Evolutionary conservation across 2,113 vertebrate species (phyloP).

Genomic region (Willisornis vidua): DNA sequence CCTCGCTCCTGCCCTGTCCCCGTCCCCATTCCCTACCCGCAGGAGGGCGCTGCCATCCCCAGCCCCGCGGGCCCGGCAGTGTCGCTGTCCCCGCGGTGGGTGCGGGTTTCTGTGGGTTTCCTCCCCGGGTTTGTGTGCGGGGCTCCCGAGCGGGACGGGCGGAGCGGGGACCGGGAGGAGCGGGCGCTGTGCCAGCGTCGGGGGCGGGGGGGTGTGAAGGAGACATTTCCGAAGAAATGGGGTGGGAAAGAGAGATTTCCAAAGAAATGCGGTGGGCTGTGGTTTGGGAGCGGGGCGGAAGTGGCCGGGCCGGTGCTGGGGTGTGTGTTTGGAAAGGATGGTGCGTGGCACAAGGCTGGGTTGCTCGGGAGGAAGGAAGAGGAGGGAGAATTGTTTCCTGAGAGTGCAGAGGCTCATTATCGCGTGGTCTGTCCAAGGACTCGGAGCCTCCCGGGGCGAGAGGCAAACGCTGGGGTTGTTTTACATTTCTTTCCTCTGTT

Average conservation of each 20-base stretch:
- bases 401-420: background rate
- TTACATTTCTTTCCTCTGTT: background rate
- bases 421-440: background rate
- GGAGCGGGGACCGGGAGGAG: no score
- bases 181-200: no score
- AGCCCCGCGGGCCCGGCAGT: no score
- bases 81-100: no score
- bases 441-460: rapidly evolving
- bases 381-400: background rate
- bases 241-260: background rate
- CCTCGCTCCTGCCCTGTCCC: no score
- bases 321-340: background rate
- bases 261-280: background rate
- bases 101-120: no score
- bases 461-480: background rate
- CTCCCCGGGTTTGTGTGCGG: no score
- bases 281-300: background rate
- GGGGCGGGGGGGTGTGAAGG: no score
- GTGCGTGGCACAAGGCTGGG: background rate
- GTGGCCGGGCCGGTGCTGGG: background rate
- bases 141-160: no score
- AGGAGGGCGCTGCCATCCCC: no score
- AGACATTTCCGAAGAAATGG: no score
- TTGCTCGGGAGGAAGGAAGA: constrained; percentile 24
- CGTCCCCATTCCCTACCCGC: no score